Base-by-base conservation (phyloP, 1,140 invertebrate genomes). In the Drosophila littoralis region DNA sequence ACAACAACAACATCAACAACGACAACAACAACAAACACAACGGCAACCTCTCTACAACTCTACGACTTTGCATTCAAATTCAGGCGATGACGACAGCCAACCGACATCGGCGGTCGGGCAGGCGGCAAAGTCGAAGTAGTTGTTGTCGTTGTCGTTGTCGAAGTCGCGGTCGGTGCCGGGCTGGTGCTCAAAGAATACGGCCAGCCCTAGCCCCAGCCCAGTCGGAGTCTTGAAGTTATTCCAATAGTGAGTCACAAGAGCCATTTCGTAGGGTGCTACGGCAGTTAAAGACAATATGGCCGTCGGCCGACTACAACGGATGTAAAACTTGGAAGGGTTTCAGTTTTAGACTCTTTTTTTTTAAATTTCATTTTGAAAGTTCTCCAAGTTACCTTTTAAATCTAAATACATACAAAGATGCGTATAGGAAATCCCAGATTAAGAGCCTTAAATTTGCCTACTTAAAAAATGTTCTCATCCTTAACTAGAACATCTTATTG, bases 81-180 rank as follows among this genome's bases (percentile, higher is more conserved):
- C 71, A 67, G 68, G 52, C 82, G 82, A 86, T 86, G 82, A 86
- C 82, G 82, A 81, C 82, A 85, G 65, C 61, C 71, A 64, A 40
- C 61, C 77, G 51, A 68, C 48, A 51, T 40, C 45, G 54, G 33
- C 43, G 4, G 10, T 6, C 45, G 57, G 32, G 48, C 28, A 15
- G 7, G 57, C 45, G 51, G 43, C 43, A 22, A 33, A 32, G 43
- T 35, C 15, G 52, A 58, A 63, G 64, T 55, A 36, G 68, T 51
- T 77, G 50, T 70, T 71, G 46, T 60, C 40, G 48, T 38, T 45
- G 32, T 33, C 48, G 60, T 43, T 54, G 59, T 50, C 35, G 60
- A 33, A 12, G 40, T 46, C 38, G 38, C 9, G 3, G 38, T 40
- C 10, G 38, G 9, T 58, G 52, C 52, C 32, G 45, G 12, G 45